Evolutionary conservation across 2,888 invertebrate species (phyloP).

Genomic region (Tipula confusa): DNA sequence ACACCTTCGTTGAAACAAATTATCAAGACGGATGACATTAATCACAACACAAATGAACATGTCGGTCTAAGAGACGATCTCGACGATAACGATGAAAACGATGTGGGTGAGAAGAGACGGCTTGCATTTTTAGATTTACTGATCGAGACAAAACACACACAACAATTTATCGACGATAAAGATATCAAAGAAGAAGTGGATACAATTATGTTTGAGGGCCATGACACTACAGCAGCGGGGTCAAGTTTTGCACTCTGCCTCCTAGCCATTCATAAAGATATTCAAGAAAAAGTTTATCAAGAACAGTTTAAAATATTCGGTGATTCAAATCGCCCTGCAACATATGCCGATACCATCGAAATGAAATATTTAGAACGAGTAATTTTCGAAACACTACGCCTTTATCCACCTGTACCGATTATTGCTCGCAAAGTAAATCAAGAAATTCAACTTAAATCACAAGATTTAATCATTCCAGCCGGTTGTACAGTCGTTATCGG

Average conservation of each 20-base stretch:
- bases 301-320: conserved; percentile 74
- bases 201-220: conserved; percentile 86
- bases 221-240: conserved; percentile 80
- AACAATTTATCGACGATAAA: conserved; percentile 64
- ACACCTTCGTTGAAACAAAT: conserved; percentile 49
- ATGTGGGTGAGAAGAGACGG: conserved; percentile 76
- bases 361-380: conserved; percentile 80
- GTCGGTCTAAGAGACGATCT: conserved; percentile 71
- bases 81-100: conserved; percentile 75
- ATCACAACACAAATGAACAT: too few species aligned
- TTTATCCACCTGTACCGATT: conserved; percentile 76
- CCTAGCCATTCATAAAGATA: conserved; percentile 73
- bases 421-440: conserved; percentile 68
- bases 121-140: conserved; percentile 85
- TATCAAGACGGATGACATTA: conserved; percentile 43
- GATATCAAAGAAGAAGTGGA: conserved; percentile 85
- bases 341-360: conserved; percentile 70
- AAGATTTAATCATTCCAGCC: conserved; percentile 61
- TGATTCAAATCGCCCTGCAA: conserved; percentile 68
- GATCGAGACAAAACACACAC: conserved; percentile 77
- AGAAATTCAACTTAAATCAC: conserved; percentile 62
- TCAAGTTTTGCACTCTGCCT: conserved; percentile 82
- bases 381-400: conserved; percentile 68
- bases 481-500: conserved; percentile 65
- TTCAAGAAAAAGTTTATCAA: conserved; percentile 70